phyloP scores from a whole-genome alignment of 2,113 vertebrate genomes.

The Notarius quadriscutis region DNA sequence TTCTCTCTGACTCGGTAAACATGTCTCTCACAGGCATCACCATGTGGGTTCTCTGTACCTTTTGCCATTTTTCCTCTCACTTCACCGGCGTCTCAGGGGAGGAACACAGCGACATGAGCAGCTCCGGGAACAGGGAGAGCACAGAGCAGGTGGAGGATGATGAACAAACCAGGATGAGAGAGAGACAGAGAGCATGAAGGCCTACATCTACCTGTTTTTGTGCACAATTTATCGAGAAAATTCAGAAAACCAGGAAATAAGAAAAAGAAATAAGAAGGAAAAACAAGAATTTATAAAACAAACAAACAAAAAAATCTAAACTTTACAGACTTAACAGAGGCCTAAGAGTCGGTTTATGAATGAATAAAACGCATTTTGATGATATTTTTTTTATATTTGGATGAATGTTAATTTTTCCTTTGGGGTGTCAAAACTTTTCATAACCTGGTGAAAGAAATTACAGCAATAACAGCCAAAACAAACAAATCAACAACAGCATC shows the following conservation, averaged over 20 bases:
- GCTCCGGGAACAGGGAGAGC: conserved; percentile 39
- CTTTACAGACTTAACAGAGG: background rate
- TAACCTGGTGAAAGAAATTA: background rate
- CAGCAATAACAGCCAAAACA: background rate
- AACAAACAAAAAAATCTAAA: background rate
- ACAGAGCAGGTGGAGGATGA: conserved; percentile 31
- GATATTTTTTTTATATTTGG: background rate
- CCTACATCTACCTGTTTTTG: background rate
- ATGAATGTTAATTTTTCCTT: background rate
- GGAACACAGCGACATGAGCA: conserved; percentile 32
- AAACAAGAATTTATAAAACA: background rate
- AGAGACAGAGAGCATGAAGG: conserved; percentile 22
- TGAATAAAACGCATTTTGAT: background rate
- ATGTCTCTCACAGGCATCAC: conserved; percentile 16
- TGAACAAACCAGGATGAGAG: background rate
- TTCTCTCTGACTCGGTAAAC: conserved; percentile 27
- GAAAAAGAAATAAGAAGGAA: background rate
- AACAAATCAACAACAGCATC: background rate
- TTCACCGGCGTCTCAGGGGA: conserved; percentile 26
- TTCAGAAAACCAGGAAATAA: background rate
- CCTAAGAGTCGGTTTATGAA: background rate
- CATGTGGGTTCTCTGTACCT: background rate
- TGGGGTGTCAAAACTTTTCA: background rate
- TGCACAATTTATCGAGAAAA: background rate
- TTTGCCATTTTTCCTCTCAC: background rate